Evolutionary conservation across 1,140 invertebrate genomes (phyloP), one percentile per base, ranked within the genome.

Genomic region (Neotoxoptera formosana): DNA sequence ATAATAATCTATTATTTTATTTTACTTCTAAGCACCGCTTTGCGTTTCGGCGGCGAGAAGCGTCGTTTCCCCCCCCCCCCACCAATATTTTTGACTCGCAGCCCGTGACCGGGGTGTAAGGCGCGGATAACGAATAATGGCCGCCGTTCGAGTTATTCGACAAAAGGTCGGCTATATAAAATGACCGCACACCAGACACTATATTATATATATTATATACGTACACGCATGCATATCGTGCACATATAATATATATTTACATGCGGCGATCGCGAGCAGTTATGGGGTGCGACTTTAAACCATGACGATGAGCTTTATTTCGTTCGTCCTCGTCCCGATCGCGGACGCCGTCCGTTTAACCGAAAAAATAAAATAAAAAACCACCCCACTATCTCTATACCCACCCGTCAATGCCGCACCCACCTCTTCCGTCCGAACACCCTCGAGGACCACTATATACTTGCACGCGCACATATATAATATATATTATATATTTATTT

Each of bases 161-260:
- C n/a, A 83, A 83, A 83, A 92, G 76, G 76, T 92, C 47, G 47
- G 91, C 47, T 81, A 20, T 81, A 51, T 92, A 92, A 92, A 83
- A 83, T 51, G 9, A 92, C 51, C 56, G 17, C 56, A 41, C 14
- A 25, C 23, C 11, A 45, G 9, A 76, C 21, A 56, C 48, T 56
- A 41, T 8, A 53, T n/a, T 17, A 76, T 67, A 23, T 3, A 60
- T 60, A 11, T 48, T 48, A 48, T 48, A 51, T 14, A 41, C 51
- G 4, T 23, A 7, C 14, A 20, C 23, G 21, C 21, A 53, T 6
- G 21, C 7, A 53, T 23, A 53, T 23, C 47, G 7, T 2, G 6
- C 14, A 14, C 21, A 53, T 53, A 48, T 48, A n/a, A 48, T 48
- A 48, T 48, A 53, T 53, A 53, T n/a, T 9, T n/a, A 76, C 17